Conservation (phyloP, 2,888 invertebrate genomes). For the Masnerella sp. region DNA sequence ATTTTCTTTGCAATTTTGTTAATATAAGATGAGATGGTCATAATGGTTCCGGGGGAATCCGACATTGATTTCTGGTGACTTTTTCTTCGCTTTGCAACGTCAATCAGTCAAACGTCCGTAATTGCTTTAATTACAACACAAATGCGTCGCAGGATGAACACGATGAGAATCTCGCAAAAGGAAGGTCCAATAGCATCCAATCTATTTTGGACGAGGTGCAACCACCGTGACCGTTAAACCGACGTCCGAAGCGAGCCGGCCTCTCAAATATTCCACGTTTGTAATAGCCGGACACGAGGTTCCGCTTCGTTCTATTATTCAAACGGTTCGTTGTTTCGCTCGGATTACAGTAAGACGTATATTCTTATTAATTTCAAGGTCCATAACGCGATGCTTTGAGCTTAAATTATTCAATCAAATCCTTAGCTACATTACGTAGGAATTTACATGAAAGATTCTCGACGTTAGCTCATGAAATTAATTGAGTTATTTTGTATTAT, state of each 20-base stretch:
- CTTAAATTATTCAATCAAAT: constrained; percentile 40
- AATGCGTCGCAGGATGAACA: constrained; percentile 42
- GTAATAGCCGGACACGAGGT: constrained; percentile 60
- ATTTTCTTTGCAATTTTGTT: neutral
- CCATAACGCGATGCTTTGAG: constrained; percentile 31
- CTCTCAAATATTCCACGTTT: constrained; percentile 60
- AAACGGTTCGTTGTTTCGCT: constrained; percentile 58
- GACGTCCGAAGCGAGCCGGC: constrained; percentile 48
- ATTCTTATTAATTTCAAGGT: constrained; percentile 59
- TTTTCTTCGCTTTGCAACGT: constrained; percentile 30
- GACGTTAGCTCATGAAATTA: too few relatives aligned
- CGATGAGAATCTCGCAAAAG: constrained; percentile 50
- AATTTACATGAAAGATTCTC: neutral
- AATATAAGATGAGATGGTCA: constrained; percentile 26
- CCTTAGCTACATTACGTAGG: constrained; percentile 20
- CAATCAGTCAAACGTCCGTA: constrained; percentile 44
- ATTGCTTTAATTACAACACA: constrained; percentile 50
- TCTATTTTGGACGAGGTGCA: constrained; percentile 57
- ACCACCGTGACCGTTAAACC: constrained; percentile 58
- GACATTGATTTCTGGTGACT: constrained; percentile 21
- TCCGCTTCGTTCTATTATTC: constrained; percentile 59
- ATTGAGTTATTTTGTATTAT: too few relatives aligned
- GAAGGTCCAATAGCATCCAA: constrained; percentile 51
- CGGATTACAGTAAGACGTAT: constrained; percentile 58
- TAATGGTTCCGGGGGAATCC: constrained; percentile 11